phyloP scores from a whole-genome alignment of 2,888 invertebrate species.

The Archips crataeganus region DNA sequence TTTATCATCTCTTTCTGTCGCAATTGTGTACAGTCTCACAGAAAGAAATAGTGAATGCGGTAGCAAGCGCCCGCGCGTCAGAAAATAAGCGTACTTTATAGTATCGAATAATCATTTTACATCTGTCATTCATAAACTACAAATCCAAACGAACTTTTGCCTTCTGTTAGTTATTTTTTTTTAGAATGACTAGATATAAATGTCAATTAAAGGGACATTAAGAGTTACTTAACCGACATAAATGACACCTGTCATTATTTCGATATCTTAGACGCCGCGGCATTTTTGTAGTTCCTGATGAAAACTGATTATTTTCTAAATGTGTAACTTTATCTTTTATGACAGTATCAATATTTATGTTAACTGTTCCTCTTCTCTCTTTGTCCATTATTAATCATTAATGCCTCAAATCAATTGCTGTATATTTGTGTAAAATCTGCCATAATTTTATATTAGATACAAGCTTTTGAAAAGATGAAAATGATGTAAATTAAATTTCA shows the following conservation, averaged over 20 bases:
- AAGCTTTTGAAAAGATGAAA: background rate
- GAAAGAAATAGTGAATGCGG: no score
- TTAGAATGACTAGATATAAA: no score
- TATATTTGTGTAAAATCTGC: conserved; percentile 29
- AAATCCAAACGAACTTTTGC: background rate
- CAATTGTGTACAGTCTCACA: no score
- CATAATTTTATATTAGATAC: background rate
- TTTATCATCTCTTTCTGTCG: no score
- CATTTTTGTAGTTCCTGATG: background rate
- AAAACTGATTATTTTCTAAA: background rate
- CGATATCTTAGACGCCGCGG: no score
- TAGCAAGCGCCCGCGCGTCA: no score
- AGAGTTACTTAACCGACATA: no score
- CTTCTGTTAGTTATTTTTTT: background rate
- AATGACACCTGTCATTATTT: no score
- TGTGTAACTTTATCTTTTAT: background rate
- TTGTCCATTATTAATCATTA: conserved; percentile 31
- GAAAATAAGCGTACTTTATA: no score
- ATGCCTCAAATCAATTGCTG: conserved; percentile 17
- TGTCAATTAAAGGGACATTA: no score
- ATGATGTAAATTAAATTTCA: no score
- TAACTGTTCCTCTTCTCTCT: conserved; percentile 32
- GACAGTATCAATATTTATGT: conserved; percentile 2
- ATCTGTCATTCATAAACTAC: background rate
- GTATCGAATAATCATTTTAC: background rate